Evolutionary conservation across 2,888 invertebrate species (phyloP).

Genomic region (Autographa pulchrina): DNA sequence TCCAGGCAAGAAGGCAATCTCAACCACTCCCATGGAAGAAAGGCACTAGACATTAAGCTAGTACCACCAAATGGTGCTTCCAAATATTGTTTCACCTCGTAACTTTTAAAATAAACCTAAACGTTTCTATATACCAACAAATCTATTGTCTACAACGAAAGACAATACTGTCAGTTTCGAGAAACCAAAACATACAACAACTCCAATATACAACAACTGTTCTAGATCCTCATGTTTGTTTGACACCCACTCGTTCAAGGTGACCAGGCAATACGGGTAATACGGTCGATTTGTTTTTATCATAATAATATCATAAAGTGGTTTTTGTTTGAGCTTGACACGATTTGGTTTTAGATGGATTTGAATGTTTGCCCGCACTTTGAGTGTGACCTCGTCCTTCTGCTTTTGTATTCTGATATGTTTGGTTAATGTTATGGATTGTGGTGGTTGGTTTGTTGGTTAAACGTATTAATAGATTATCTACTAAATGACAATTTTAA

Average conservation of each 20-base stretch:
- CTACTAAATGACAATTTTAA: too few species aligned
- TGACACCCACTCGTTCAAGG: slow-evolving; percentile 19
- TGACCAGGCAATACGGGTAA: background rate
- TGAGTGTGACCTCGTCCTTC: background rate
- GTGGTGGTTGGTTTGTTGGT: background rate
- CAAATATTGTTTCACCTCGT: background rate
- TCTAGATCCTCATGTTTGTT: slow-evolving; percentile 22
- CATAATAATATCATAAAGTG: slow-evolving; percentile 8
- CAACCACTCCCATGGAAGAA: background rate
- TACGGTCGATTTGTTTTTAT: slow-evolving; percentile 14
- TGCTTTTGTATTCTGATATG: background rate
- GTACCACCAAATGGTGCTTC: background rate
- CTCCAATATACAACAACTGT: too few species aligned
- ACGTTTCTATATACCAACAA: too few species aligned
- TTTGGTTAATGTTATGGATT: background rate
- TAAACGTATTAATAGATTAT: background rate
- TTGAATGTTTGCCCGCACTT: background rate
- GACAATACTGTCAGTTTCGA: background rate
- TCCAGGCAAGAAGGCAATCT: background rate
- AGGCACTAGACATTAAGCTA: background rate
- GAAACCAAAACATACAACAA: slow-evolving; percentile 13
- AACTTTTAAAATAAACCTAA: too few species aligned
- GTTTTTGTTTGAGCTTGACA: slow-evolving; percentile 5
- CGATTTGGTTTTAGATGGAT: background rate
- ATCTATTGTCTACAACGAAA: background rate